Evolutionary conservation across 1,140 invertebrate species (phyloP).

Genomic region (Bombus confusus): DNA sequence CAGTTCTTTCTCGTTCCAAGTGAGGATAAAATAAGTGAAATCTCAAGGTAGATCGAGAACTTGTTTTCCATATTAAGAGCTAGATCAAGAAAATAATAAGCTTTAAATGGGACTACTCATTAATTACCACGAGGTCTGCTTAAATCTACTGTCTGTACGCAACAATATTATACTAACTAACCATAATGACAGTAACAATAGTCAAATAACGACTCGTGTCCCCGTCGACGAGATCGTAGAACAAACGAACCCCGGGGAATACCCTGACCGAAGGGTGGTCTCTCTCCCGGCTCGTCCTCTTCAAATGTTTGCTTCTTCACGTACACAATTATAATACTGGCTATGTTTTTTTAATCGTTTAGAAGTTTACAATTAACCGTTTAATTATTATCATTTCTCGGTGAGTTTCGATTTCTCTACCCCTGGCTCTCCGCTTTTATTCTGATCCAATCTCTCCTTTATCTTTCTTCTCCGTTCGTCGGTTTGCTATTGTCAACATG

Average conservation of each 20-base stretch:
- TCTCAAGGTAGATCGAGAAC: too few species aligned
- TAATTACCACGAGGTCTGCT: too few species aligned
- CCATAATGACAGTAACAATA: slow-evolving; percentile 23
- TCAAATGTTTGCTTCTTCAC: slow-evolving; percentile 36
- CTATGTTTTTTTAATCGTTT: slow-evolving; percentile 71
- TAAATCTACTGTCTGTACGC: not conserved
- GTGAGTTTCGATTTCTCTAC: slow-evolving; percentile 55
- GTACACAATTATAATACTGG: slow-evolving; percentile 74
- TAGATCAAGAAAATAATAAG: not conserved
- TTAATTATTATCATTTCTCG: slow-evolving; percentile 76
- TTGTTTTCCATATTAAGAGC: not conserved
- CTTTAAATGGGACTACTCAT: not conserved
- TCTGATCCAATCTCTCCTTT: not conserved
- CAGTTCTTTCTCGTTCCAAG: not conserved
- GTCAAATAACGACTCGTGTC: slow-evolving; percentile 37
- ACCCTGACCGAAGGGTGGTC: not conserved
- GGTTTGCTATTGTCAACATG: slow-evolving; percentile 65
- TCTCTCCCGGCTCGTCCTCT: not conserved
- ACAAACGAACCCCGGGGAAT: slow-evolving; percentile 35
- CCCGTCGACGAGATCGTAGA: slow-evolving; percentile 42
- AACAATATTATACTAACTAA: slow-evolving; percentile 4
- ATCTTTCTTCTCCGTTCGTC: slow-evolving; percentile 10
- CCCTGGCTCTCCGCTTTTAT: not conserved
- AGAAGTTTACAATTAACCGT: slow-evolving; percentile 62
- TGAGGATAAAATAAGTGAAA: not conserved